phyloP scores from a whole-genome alignment of 2,113 vertebrate species.

The Peucedramus taeniatus region DNA sequence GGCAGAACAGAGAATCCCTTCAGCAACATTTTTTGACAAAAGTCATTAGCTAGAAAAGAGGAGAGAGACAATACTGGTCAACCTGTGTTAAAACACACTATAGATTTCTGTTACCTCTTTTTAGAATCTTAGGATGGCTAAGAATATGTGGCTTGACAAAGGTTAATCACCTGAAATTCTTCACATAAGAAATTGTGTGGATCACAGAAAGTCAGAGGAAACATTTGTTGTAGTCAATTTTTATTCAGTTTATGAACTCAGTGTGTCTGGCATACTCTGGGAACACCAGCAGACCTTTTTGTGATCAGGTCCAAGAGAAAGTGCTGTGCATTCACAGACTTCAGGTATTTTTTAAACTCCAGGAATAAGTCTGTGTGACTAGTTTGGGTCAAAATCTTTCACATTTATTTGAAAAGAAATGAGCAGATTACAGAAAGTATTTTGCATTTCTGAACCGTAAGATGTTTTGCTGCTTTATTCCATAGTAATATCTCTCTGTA shows the following conservation, averaged over 20 bases:
- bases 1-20: neutral
- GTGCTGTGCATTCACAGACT: neutral
- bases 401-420: neutral
- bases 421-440: neutral
- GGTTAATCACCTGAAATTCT: neutral
- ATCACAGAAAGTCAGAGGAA: neutral
- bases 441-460: neutral
- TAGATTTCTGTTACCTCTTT: neutral
- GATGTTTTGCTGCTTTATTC: neutral
- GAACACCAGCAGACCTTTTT: neutral
- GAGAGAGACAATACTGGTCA: neutral
- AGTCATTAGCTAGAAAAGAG: neutral
- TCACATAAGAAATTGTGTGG: neutral
- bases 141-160: neutral
- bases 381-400: neutral
- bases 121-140: neutral
- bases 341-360: neutral
- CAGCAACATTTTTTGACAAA: neutral
- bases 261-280: neutral
- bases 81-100: neutral
- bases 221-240: neutral
- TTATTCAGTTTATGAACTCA: neutral
- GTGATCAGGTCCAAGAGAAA: neutral
- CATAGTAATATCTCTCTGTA: neutral
- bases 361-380: neutral